phyloP scores from a whole-genome alignment of 2,113 vertebrate species.

The Chrysemys picta region DNA sequence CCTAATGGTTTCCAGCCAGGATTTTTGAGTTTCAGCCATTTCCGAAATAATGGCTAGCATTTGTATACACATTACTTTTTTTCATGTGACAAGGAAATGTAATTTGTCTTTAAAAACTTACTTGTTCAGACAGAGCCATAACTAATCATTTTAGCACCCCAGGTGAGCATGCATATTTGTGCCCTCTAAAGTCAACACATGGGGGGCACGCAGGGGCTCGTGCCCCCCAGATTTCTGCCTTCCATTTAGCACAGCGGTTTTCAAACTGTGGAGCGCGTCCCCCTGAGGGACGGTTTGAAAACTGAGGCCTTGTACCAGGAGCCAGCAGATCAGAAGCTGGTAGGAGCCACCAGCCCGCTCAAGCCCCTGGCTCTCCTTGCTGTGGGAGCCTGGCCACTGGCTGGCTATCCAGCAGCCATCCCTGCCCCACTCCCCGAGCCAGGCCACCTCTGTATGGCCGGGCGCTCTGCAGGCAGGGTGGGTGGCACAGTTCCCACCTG shows the following conservation, averaged over 20 bases:
- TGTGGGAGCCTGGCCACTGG: too few relatives aligned
- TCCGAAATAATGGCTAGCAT: slow-evolving; percentile 65
- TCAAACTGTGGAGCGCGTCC: background rate
- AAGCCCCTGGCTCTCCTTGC: too few relatives aligned
- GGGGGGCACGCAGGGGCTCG: too few relatives aligned
- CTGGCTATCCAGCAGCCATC: too few relatives aligned
- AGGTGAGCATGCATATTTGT: background rate
- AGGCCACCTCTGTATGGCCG: too few relatives aligned
- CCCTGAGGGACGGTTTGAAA: too few relatives aligned
- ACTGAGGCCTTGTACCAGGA: background rate
- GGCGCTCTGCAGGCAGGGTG: too few relatives aligned
- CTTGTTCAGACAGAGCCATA: slow-evolving; percentile 44
- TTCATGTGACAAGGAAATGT: slow-evolving; percentile 68
- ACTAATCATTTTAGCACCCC: background rate
- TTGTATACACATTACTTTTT: slow-evolving; percentile 67
- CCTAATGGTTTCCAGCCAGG: slow-evolving; percentile 72
- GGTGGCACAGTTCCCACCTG: too few relatives aligned
- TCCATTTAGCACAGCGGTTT: background rate
- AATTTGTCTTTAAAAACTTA: slow-evolving; percentile 65
- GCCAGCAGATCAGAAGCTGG: background rate
- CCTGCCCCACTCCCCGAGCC: too few relatives aligned
- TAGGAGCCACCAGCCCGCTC: background rate
- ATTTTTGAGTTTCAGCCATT: slow-evolving; percentile 69
- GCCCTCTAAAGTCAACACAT: too few relatives aligned
- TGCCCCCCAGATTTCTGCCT: background rate